Evolutionary conservation across 2,888 invertebrate genomes (phyloP).

Genomic region (Campoplex nolae): DNA sequence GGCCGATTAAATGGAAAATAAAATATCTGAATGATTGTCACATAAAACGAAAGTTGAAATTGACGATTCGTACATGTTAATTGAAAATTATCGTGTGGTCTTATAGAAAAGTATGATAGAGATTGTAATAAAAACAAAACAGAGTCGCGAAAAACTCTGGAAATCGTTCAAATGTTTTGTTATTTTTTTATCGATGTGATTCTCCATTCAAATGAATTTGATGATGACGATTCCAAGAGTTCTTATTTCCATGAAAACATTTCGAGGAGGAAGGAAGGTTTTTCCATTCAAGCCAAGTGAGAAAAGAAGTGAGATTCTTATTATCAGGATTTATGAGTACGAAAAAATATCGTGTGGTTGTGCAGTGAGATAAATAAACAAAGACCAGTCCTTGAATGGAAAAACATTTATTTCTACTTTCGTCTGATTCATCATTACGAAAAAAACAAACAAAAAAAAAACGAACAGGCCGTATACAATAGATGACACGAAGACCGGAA

Average conservation of each 20-base stretch:
- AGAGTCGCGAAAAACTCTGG: slow-evolving; percentile 40
- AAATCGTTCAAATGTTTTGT: slow-evolving; percentile 43
- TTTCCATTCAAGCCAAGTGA: slow-evolving; percentile 84
- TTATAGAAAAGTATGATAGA: slow-evolving; percentile 72
- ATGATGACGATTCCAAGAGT: slow-evolving; percentile 50
- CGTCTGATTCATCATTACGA: slow-evolving; percentile 75
- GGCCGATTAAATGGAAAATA: slow-evolving; percentile 82
- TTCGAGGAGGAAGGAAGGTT: slow-evolving; percentile 74
- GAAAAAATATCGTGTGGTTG: slow-evolving; percentile 78
- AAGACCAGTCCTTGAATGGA: slow-evolving; percentile 84
- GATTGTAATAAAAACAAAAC: slow-evolving; percentile 48
- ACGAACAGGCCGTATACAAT: slow-evolving; percentile 74
- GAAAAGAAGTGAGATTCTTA: slow-evolving; percentile 74
- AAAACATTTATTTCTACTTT: slow-evolving; percentile 84
- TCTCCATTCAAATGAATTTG: slow-evolving; percentile 31
- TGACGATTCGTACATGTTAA: slow-evolving; percentile 46
- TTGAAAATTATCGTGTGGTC: slow-evolving; percentile 60
- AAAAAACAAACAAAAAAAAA: slow-evolving; percentile 65
- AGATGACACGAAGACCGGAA: slow-evolving; percentile 70
- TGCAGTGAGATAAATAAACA: slow-evolving; percentile 82
- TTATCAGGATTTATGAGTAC: slow-evolving; percentile 73
- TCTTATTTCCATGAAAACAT: slow-evolving; percentile 16
- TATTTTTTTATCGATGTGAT: neutral
- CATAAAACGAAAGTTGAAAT: slow-evolving; percentile 49
- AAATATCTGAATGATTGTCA: slow-evolving; percentile 60